Evolutionary conservation across 2,797 vertebrate species (phyloP).

Genomic region (Petrocephalus schoutedeni): DNA sequence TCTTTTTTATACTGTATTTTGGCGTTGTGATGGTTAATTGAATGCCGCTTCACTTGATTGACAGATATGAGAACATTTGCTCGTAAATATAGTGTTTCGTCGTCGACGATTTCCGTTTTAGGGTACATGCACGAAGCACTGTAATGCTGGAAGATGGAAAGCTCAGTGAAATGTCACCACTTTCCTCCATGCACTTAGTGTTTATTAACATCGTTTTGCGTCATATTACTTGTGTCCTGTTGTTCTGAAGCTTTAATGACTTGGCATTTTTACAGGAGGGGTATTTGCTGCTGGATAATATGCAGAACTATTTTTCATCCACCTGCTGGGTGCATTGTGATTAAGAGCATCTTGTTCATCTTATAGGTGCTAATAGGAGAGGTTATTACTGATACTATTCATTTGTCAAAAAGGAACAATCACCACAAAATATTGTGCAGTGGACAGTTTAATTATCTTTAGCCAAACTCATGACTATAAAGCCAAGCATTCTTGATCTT

Average conservation of each 20-base stretch:
- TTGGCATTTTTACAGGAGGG: slow-evolving; percentile 4
- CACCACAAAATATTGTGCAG: not conserved
- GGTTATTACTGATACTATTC: not conserved
- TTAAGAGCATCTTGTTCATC: not conserved
- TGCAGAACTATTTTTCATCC: not conserved
- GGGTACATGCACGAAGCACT: not conserved
- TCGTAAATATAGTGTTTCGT: not conserved
- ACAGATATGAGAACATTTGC: not conserved
- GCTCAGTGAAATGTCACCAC: not conserved
- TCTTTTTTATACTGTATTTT: not conserved
- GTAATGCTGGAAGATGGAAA: not conserved
- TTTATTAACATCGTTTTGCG: not conserved
- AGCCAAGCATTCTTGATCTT: not conserved
- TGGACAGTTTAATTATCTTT: not conserved
- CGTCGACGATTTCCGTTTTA: not conserved
- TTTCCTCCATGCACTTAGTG: not conserved
- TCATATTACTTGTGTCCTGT: not conserved
- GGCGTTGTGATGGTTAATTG: not conserved
- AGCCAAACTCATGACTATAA: not conserved
- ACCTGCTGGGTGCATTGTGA: not conserved
- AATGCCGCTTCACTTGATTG: not conserved
- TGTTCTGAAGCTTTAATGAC: not conserved
- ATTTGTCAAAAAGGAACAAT: not conserved
- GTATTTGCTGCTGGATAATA: not conserved
- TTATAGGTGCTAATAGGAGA: not conserved